A percentile compares a stretch with the other conserved stretches of the same genome.
These are phyloP conservation scores for Ctenopoma kingsleyae DNA, from an alignment of 2,797 vertebrate species.

Conservation along the genomic window DNA sequence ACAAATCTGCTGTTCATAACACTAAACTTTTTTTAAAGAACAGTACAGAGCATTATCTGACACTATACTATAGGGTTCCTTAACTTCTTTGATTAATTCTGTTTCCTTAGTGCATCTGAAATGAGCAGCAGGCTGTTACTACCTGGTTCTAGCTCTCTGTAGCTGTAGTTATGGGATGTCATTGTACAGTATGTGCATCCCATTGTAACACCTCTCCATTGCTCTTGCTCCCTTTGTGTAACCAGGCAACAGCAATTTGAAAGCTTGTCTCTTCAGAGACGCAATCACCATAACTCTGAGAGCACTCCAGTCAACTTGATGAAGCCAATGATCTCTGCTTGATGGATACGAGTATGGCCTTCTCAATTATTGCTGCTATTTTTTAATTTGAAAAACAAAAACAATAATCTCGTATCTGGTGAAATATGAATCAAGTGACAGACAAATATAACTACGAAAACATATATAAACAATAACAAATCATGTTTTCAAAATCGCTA, in stretches of 20 bases:
- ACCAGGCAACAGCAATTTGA: constrained; percentile 84
- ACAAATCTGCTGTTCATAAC: constrained; percentile 7
- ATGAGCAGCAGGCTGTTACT: constrained; percentile 43
- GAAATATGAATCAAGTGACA: constrained; percentile 1
- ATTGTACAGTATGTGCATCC: constrained; percentile 75
- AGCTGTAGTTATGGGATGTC: constrained; percentile 74
- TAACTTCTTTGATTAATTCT: constrained; percentile 1
- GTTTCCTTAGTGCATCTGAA: constrained; percentile 26
- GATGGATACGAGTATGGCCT: constrained; percentile 66
- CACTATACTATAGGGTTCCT: neutral
- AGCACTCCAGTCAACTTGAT: constrained; percentile 80
- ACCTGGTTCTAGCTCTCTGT: constrained; percentile 35
- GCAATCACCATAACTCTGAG: constrained; percentile 84
- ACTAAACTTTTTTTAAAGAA: neutral
- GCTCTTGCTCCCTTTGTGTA: constrained; percentile 82
- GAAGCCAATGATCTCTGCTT: constrained; percentile 73
- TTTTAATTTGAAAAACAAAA: constrained; percentile 15
- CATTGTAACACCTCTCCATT: constrained; percentile 77
- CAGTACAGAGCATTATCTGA: neutral
- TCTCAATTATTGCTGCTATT: constrained; percentile 51
- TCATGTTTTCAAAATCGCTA: neutral
- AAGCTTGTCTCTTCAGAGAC: constrained; percentile 81
- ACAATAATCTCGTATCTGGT: constrained; percentile 5
- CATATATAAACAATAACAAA: neutral
- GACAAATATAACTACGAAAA: neutral